A percentile compares a stretch with the other conserved stretches of the same genome.
Conservation (phyloP, 1,140 invertebrate species). For the Macrobrachium nipponense region DNA sequence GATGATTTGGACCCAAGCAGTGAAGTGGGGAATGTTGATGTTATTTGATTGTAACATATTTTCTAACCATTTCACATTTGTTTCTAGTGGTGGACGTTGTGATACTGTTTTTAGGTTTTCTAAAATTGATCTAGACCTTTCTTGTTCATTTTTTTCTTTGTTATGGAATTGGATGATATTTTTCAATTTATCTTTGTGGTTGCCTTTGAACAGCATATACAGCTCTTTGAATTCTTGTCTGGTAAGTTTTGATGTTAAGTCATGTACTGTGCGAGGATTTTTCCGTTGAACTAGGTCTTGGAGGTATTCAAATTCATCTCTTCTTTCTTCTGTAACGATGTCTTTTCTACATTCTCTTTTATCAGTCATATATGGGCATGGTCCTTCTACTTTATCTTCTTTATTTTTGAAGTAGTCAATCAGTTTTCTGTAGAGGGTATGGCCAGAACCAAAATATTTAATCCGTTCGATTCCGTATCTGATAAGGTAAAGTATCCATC, state of each 20-base stretch:
- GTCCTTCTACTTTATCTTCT: slow-evolving; percentile 20
- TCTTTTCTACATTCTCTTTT: background rate
- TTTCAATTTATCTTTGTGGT: background rate
- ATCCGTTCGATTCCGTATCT: slow-evolving; percentile 30
- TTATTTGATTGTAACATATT: background rate
- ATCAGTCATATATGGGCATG: slow-evolving; percentile 9
- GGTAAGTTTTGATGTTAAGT: background rate
- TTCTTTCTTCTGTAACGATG: background rate
- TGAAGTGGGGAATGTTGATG: background rate
- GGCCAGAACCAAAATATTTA: slow-evolving; percentile 28
- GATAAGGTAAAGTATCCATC: slow-evolving; percentile 27
- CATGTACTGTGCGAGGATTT: background rate
- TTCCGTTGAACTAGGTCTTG: background rate
- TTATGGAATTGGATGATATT: background rate
- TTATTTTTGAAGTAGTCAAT: slow-evolving; percentile 18
- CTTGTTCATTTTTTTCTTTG: background rate
- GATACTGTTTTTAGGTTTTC: background rate
- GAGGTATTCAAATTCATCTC: slow-evolving; percentile 12
- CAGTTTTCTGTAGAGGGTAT: background rate
- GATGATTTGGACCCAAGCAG: slow-evolving; percentile 5
- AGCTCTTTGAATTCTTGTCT: background rate
- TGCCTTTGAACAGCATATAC: background rate
- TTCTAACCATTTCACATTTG: slow-evolving; percentile 6
- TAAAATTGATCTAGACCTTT: background rate
- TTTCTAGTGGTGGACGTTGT: background rate